phyloP scores from a whole-genome alignment of 2,113 vertebrate genomes.

The Plotosus lineatus region DNA sequence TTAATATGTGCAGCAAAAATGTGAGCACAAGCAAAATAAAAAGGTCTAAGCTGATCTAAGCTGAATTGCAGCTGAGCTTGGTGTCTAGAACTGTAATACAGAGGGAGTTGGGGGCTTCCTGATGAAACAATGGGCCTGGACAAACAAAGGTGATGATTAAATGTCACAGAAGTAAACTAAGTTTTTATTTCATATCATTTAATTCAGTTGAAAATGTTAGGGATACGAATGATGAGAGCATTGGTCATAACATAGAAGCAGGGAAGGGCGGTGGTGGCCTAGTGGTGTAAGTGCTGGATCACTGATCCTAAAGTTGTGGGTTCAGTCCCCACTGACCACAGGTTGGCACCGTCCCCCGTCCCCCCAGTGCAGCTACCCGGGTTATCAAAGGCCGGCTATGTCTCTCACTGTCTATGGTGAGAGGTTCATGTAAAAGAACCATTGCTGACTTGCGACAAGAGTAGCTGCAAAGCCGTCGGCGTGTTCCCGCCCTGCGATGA shows the following conservation, averaged over 20 bases:
- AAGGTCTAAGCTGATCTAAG: constrained; percentile 24
- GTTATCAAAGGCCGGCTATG: no score
- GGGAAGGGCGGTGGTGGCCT: no score
- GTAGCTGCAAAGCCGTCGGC: no score
- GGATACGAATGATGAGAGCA: neutral
- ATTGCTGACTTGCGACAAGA: no score
- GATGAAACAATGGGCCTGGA: constrained; percentile 7
- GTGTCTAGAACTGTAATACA: neutral
- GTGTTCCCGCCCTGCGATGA: no score
- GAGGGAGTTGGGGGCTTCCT: neutral
- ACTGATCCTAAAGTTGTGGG: no score
- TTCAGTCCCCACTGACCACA: no score
- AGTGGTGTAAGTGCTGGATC: no score
- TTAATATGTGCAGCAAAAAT: constrained; percentile 25
- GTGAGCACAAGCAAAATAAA: constrained; percentile 17
- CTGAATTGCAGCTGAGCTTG: constrained; percentile 19
- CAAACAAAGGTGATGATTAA: neutral
- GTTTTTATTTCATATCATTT: neutral
- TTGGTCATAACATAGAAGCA: neutral
- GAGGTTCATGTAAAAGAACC: no score
- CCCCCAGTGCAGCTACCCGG: no score
- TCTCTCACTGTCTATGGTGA: no score
- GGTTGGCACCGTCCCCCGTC: no score
- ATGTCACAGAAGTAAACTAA: neutral
- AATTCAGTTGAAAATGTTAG: neutral